Conservation (phyloP, 2,888 invertebrate species). For the Coleophora flavipennella region DNA sequence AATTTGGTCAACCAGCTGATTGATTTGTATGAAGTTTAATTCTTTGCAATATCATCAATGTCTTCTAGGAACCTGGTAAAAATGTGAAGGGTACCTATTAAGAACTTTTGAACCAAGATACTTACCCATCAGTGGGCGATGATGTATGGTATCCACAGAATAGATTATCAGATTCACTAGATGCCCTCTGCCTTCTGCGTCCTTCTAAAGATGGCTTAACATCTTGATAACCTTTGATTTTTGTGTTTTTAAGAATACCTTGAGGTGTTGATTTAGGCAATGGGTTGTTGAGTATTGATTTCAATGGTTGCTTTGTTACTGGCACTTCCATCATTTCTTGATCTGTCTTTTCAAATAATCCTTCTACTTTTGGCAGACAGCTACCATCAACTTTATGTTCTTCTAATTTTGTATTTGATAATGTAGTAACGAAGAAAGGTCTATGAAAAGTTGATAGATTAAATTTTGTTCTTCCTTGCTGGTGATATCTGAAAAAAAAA, state of each 20-base stretch:
- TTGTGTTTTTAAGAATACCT: slow-evolving; percentile 61
- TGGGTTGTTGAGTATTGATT: slow-evolving; percentile 64
- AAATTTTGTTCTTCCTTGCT: slow-evolving; percentile 48
- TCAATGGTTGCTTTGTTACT: slow-evolving; percentile 51
- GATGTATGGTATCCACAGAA: slow-evolving; percentile 44
- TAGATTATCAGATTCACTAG: slow-evolving; percentile 65
- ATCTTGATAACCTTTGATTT: slow-evolving; percentile 42
- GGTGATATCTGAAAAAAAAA: slow-evolving; percentile 14
- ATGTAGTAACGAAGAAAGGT: slow-evolving; percentile 48
- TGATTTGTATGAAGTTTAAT: too few species aligned
- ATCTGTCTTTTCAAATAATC: slow-evolving; percentile 56
- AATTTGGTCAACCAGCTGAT: too few species aligned
- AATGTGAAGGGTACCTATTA: background rate
- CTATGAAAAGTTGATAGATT: slow-evolving; percentile 49
- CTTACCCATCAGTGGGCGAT: slow-evolving; percentile 55
- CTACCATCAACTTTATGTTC: slow-evolving; percentile 55
- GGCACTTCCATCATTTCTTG: slow-evolving; percentile 56
- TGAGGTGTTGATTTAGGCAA: slow-evolving; percentile 48
- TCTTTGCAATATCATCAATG: background rate
- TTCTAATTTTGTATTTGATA: slow-evolving; percentile 53
- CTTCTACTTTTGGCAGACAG: slow-evolving; percentile 60
- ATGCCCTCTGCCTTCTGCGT: slow-evolving; percentile 56
- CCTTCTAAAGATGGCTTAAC: slow-evolving; percentile 40
- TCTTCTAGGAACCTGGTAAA: background rate
- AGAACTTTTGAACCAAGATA: slow-evolving; percentile 12